Conservation (phyloP, 2,113 vertebrate species). For the Trematomus loennbergii region DNA sequence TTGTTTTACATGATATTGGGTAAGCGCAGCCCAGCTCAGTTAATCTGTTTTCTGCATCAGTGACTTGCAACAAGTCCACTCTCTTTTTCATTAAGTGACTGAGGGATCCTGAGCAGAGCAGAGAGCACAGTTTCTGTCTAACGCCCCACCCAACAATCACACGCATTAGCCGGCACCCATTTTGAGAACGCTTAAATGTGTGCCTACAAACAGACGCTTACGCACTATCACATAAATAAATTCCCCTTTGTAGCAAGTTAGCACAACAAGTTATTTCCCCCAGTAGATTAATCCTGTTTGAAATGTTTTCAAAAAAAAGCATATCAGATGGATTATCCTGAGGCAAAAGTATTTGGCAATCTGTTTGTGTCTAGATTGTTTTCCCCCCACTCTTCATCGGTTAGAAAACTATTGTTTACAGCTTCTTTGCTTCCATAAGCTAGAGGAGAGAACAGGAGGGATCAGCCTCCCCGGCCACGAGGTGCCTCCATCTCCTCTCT, state of each 20-base stretch:
- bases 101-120: constrained; percentile 70
- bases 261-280: not conserved
- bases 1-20: constrained; percentile 70
- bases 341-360: constrained; percentile 63
- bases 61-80: constrained; percentile 83
- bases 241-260: constrained; percentile 17
- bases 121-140: constrained; percentile 69
- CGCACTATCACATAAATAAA: not conserved
- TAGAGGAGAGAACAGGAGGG: constrained; percentile 63
- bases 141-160: constrained; percentile 53
- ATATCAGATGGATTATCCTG: constrained; percentile 51
- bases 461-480: constrained; percentile 70
- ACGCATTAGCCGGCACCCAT: constrained; percentile 42
- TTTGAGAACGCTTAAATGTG: constrained; percentile 52
- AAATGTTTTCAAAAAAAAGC: constrained; percentile 36
- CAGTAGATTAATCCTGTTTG: constrained; percentile 18
- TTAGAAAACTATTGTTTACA: constrained; percentile 71
- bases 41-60: constrained; percentile 85
- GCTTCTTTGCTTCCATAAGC: constrained; percentile 52
- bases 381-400: constrained; percentile 13
- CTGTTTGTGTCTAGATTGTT: constrained; percentile 48
- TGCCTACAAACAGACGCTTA: constrained; percentile 21
- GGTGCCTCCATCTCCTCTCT: constrained; percentile 76
- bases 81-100: constrained; percentile 83
- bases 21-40: constrained; percentile 73